Evolutionary conservation across 1,140 invertebrate species (phyloP), one percentile per base, ranked within the genome.

Genomic region (Cryptotermes secundus): DNA sequence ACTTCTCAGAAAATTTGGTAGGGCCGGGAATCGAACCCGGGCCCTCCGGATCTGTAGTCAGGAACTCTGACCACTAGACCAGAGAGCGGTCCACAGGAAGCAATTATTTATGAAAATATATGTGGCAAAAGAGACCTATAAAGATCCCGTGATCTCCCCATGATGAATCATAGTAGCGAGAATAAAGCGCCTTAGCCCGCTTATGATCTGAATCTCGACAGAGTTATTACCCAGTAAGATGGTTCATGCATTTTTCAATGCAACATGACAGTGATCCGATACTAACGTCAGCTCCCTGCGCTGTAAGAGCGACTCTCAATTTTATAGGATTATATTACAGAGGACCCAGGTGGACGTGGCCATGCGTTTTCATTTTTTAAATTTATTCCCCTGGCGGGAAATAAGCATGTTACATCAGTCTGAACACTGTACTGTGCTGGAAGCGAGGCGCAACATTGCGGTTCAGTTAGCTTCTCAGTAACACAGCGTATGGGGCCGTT

Each of bases 221-320:
- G 59, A 72, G 59, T 72, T 72, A 72, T 72, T 72, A 72, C 59
- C 26, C 59, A 72, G 59, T 72, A 72, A 72, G 59, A 72, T 31
- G 59, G 59, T 72, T 31, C 59, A 72, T 72, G 59, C 59, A 72
- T 72, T 72, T 72, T 72, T 72, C 59, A 72, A 72, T 72, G 59
- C 59, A 72, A 72, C 59, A 31, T 72, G 59, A 72, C 59, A 72
- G 59, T 72, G 59, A 72, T 72, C 59, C 59, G 59, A 72, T 72
- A 49, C 45, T 49, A 49, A 49, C 45, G 45, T 49, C 9, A n/a
- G 59, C 12, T 72, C 26, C 59, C n/a, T 72, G 7, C 9, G 59
- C 59, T 31, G 26, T 26, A 72, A 31, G 59, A 72, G 59, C 59
- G 59, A 72, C 59, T 72, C 59, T 72, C 59, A 72, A 72, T 72